phyloP scores from a whole-genome alignment of 2,113 vertebrate genomes.

The Sus scrofa region DNA sequence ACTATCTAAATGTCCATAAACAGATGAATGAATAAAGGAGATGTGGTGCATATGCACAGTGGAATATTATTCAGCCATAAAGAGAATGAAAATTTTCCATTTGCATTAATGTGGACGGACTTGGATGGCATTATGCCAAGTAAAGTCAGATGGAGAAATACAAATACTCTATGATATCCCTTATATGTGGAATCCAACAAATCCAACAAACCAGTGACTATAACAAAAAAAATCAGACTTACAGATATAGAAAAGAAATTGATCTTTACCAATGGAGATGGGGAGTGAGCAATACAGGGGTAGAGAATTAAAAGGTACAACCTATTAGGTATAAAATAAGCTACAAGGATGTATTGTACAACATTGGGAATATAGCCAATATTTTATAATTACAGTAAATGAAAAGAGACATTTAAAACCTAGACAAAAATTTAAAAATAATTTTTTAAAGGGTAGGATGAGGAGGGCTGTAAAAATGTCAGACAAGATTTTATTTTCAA shows the following conservation, averaged over 20 bases:
- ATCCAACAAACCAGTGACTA: background rate
- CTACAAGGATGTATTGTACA: background rate
- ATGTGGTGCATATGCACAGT: background rate
- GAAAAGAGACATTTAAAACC: background rate
- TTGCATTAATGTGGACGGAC: background rate
- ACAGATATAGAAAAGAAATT: background rate
- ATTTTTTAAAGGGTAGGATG: background rate
- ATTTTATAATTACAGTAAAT: background rate
- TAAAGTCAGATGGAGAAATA: background rate
- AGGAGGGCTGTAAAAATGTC: background rate
- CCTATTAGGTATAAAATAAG: background rate
- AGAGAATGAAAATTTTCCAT: background rate
- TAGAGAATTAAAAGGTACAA: background rate
- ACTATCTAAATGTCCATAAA: background rate
- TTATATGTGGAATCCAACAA: background rate
- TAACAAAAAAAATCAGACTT: background rate
- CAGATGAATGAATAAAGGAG: background rate
- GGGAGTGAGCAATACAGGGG: background rate
- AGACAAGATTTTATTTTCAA: background rate
- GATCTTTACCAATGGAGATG: background rate
- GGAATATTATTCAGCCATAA: background rate
- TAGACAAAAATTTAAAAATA: background rate
- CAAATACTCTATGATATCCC: background rate
- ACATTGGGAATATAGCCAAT: background rate
- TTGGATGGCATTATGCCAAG: background rate